Percentiles rank a stretch among this genome's conserved stretches.
These are phyloP conservation scores for Trichogramma dendrolimi DNA, from an alignment of 2,888 invertebrate genomes.

Conservation along the genomic window DNA sequence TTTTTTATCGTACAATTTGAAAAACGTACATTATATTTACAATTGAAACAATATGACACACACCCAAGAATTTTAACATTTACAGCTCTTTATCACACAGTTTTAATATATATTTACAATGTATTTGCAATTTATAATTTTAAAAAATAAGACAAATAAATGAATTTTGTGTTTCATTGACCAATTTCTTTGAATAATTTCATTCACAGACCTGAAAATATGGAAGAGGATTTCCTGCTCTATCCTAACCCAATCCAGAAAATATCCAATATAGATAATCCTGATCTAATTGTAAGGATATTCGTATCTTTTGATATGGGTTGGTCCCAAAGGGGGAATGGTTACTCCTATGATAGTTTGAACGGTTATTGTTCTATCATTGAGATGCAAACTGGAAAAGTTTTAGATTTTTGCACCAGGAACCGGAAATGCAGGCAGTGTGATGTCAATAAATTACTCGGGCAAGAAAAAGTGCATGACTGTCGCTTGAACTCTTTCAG, in stretches of 20 bases:
- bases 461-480: slow-evolving; percentile 8
- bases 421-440: slow-evolving; percentile 18
- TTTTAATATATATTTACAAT: too few species aligned
- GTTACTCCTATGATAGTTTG: slow-evolving; percentile 9
- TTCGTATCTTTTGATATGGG: slow-evolving; percentile 11
- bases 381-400: slow-evolving; percentile 12
- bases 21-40: neutral
- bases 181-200: neutral
- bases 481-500: slow-evolving; percentile 18
- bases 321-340: slow-evolving; percentile 3
- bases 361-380: slow-evolving; percentile 9
- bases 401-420: slow-evolving; percentile 21
- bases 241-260: too few species aligned
- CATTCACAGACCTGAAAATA: neutral
- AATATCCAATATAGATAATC: too few species aligned
- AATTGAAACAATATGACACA: too few species aligned
- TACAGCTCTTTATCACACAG: too few species aligned
- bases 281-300: slow-evolving; percentile 3
- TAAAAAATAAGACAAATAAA: neutral
- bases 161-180: neutral
- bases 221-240: slow-evolving; percentile 3
- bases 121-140: neutral
- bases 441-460: neutral
- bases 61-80: too few species aligned
- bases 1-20: neutral